A percentile compares a stretch with the other conserved stretches of the same genome.
Evolutionary conservation across 1,140 invertebrate genomes (phyloP).

Genomic region (Aphelinus certus): DNA sequence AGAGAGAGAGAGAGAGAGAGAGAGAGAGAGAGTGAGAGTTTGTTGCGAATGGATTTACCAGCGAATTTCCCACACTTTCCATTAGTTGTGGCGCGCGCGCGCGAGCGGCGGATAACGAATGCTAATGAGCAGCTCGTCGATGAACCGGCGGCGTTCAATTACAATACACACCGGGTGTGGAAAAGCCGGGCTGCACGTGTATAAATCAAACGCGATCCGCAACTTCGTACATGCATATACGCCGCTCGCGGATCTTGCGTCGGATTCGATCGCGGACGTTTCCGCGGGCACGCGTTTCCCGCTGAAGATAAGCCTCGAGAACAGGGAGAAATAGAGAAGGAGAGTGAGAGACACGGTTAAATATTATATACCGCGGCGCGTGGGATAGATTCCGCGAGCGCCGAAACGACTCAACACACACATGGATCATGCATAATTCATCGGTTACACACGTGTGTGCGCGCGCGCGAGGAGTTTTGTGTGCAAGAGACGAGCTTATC

Average conservation of each 20-base stretch:
- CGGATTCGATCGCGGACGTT: no score
- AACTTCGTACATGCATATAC: no score
- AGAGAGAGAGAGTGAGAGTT: background rate
- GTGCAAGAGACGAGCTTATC: no score
- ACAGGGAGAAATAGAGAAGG: background rate
- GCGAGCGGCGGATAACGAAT: background rate
- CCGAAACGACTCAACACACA: constrained; percentile 18
- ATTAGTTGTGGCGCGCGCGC: background rate
- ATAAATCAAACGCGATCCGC: no score
- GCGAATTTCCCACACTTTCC: constrained; percentile 39
- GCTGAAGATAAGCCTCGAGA: constrained; percentile 15
- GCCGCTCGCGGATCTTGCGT: no score
- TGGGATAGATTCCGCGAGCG: constrained; percentile 3
- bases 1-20: no score
- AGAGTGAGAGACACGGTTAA: constrained; percentile 1
- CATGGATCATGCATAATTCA: constrained; percentile 6
- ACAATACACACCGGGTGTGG: no score
- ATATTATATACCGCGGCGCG: constrained; percentile 25
- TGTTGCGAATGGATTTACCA: background rate
- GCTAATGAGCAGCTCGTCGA: background rate
- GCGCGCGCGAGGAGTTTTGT: no score
- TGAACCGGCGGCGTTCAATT: no score
- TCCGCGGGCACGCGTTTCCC: constrained; percentile 1
- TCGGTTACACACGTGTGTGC: background rate
- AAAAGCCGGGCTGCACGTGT: no score